Base-by-base conservation (phyloP, 2,888 invertebrate genomes). In the Synanthedon tipuliformis region DNA sequence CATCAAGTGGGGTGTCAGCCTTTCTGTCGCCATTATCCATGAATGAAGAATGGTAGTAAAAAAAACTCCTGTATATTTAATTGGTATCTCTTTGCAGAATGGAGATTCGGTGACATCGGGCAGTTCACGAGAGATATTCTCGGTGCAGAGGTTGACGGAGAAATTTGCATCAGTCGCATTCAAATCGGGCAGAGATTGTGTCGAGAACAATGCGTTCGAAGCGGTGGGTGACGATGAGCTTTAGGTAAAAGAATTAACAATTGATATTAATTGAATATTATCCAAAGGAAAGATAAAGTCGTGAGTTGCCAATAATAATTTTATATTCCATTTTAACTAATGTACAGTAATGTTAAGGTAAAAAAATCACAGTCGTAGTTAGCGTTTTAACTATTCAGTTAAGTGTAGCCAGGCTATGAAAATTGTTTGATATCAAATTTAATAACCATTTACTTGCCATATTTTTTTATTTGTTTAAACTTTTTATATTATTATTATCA, bases 161-260 rank as follows among this genome's bases (percentile, higher is more conserved):
- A 93, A 93, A 72, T 90, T 94, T 62, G 88, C 89, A 2, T 91
- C 91, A 0, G 93, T 92, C 51, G 90, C 92, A 34, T 93, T 92
- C 75, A 92, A 92, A 66, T 88, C 90, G 56, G 90, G 90, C 34
- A 89, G 90, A 63, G 93, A 92, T 66, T 91, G 92, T 59, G 92
- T 95, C 57, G 95, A 95, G 73, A 97, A 96, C 81, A 94, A 95
- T 77, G 96, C 97, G 18, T 98, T 98, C 75, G 95, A 96, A 78
- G 96, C 95, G 51, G 97, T 98, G 62, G 96, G 97, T 3, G 98
- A 98, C 72, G 98, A 97, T 66, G 98, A 98, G 82, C 88, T 95
- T 66, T 95, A 90, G 40, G 15, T 27, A 34, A 34, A 13, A 27
- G 5, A 12, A 23, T 18, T 7, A 50, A 16, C 15, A 18, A 34